These are phyloP conservation scores for Macrophya annulata DNA, from an alignment of 2,888 invertebrate genomes.

Conservation along the genomic window DNA sequence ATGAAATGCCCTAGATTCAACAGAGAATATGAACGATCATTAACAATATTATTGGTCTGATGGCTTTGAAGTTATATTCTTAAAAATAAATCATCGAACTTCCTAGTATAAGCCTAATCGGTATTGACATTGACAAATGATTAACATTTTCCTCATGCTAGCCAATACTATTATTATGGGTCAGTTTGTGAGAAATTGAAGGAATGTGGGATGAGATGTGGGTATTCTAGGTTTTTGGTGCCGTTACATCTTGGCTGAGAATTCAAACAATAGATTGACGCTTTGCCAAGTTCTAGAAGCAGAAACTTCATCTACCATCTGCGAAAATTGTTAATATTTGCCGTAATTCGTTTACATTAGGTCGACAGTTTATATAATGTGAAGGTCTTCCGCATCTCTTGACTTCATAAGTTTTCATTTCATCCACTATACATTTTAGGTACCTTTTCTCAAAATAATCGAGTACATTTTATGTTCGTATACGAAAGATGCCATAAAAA, in stretches of 20 bases:
- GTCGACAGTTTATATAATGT: not conserved
- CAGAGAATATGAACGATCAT: not conserved
- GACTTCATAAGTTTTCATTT: not conserved
- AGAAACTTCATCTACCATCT: constrained; percentile 26
- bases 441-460: not conserved
- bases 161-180: constrained; percentile 24
- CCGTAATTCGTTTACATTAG: not conserved
- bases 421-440: not conserved
- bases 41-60: not conserved
- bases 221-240: constrained; percentile 40
- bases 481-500: not conserved
- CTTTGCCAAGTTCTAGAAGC: constrained; percentile 50
- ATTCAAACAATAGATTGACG: constrained; percentile 52
- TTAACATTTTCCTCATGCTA: constrained; percentile 1
- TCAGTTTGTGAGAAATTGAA: constrained; percentile 9
- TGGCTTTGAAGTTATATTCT: constrained; percentile 26
- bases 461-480: not conserved
- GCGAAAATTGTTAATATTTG: constrained; percentile 11
- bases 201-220: constrained; percentile 22
- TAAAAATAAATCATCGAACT: constrained; percentile 3
- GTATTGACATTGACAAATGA: constrained; percentile 46
- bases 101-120: not conserved
- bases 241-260: constrained; percentile 47
- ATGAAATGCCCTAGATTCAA: not conserved
- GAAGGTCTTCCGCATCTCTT: not conserved